Percentiles rank a stretch among this genome's conserved stretches.
Evolutionary conservation across 2,888 invertebrate genomes (phyloP).

Genomic region (Candidula unifasciata): DNA sequence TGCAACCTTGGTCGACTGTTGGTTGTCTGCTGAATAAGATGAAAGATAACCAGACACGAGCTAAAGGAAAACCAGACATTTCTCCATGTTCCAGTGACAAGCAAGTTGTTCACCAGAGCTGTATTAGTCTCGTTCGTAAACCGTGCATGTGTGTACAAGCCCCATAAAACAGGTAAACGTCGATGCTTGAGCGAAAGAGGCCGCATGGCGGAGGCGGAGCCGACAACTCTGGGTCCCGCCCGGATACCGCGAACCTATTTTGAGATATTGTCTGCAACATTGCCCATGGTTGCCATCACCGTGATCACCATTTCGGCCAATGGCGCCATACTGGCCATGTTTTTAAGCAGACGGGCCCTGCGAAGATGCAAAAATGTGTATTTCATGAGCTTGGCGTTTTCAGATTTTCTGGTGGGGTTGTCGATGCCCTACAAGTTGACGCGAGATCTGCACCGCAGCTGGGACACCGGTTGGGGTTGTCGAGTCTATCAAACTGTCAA

Average conservation of each 20-base stretch:
- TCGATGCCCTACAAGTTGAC: conserved; percentile 59
- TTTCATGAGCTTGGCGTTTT: conserved; percentile 68
- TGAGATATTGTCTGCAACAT: conserved; percentile 51
- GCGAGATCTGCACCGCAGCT: conserved; percentile 27
- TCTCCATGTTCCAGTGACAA: too few relatives aligned
- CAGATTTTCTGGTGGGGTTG: conserved; percentile 68
- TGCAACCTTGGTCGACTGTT: too few relatives aligned
- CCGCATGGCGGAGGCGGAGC: conserved; percentile 19
- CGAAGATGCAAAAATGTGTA: conserved; percentile 69
- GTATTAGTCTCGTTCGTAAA: too few relatives aligned
- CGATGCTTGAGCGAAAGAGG: not conserved
- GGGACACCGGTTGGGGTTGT: conserved; percentile 40
- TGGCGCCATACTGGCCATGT: conserved; percentile 67
- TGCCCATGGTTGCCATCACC: conserved; percentile 64
- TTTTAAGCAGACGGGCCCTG: conserved; percentile 60
- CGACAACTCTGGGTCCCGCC: not conserved
- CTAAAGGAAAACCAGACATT: too few relatives aligned
- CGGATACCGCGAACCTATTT: conserved; percentile 35
- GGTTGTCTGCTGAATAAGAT: too few relatives aligned
- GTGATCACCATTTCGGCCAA: conserved; percentile 67
- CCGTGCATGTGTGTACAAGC: too few relatives aligned
- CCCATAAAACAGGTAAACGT: not conserved
- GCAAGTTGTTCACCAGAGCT: too few relatives aligned
- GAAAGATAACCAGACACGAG: too few relatives aligned
- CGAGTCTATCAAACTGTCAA: conserved; percentile 48